A percentile compares a stretch with the other conserved stretches of the same genome.
Conservation (phyloP, 2,797 vertebrate genomes). For the Aulostomus chinensis region DNA sequence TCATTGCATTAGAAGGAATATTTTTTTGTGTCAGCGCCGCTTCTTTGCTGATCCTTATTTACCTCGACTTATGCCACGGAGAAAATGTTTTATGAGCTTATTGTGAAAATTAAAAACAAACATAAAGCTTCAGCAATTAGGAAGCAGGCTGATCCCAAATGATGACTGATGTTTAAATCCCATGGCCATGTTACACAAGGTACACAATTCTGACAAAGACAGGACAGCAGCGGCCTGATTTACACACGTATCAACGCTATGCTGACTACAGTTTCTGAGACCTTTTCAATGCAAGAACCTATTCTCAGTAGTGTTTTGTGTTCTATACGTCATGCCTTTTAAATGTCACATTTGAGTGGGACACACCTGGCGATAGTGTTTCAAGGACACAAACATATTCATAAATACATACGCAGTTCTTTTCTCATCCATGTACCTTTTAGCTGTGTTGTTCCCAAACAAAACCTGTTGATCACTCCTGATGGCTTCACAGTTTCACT, state of each 20-base stretch:
- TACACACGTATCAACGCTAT: no score
- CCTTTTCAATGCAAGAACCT: no score
- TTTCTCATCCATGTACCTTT: slow-evolving; percentile 2
- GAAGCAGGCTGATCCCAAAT: slow-evolving; percentile 64
- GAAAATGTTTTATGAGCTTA: slow-evolving; percentile 64
- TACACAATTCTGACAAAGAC: slow-evolving; percentile 31
- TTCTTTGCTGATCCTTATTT: no score
- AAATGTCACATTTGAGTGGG: no score
- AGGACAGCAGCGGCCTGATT: no score
- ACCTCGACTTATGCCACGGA: slow-evolving; percentile 27
- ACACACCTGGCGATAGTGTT: no score
- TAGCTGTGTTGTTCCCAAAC: slow-evolving; percentile 38
- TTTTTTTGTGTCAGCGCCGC: no score
- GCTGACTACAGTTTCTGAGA: no score
- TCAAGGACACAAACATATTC: slow-evolving; percentile 16
- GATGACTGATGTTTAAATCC: slow-evolving; percentile 56
- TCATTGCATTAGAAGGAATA: no score
- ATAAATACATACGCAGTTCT: slow-evolving; percentile 14
- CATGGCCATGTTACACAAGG: slow-evolving; percentile 26
- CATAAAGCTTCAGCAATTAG: slow-evolving; percentile 71
- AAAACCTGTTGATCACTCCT: slow-evolving; percentile 28
- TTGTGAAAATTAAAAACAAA: slow-evolving; percentile 71
- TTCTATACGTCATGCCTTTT: no score
- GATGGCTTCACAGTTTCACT: slow-evolving; percentile 7
- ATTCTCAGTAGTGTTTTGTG: no score